Evolutionary conservation across 2,888 invertebrate genomes (phyloP).

Genomic region (Cynaeus angustus): DNA sequence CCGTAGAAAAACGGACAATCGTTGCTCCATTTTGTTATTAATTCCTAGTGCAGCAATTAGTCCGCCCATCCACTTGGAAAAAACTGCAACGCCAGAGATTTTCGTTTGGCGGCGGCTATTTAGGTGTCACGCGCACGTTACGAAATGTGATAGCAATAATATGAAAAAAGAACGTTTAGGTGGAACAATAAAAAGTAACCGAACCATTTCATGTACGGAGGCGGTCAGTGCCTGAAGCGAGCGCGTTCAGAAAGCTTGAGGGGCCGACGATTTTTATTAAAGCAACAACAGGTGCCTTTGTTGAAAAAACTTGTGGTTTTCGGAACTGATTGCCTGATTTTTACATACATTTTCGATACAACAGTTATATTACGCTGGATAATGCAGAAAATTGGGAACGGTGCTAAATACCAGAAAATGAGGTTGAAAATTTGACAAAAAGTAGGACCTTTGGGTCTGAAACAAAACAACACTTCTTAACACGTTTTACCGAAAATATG

Average conservation of each 20-base stretch:
- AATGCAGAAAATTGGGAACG: background rate
- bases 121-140: slow-evolving; percentile 54
- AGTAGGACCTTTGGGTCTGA: too few species aligned
- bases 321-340: background rate
- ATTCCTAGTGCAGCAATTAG: slow-evolving; percentile 43
- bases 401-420: background rate
- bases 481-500: too few species aligned
- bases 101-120: slow-evolving; percentile 45
- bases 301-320: background rate
- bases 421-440: background rate
- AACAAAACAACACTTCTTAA: too few species aligned
- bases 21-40: slow-evolving; percentile 34
- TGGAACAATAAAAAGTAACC: slow-evolving; percentile 50
- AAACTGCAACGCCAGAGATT: slow-evolving; percentile 29
- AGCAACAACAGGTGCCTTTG: slow-evolving; percentile 16
- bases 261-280: background rate
- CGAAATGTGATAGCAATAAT: slow-evolving; percentile 49
- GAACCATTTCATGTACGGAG: slow-evolving; percentile 35
- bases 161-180: slow-evolving; percentile 42
- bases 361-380: background rate
- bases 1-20: slow-evolving; percentile 44
- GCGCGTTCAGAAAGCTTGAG: slow-evolving; percentile 8
- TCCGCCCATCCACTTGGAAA: slow-evolving; percentile 35
- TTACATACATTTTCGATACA: background rate
- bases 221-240: slow-evolving; percentile 19